A percentile compares a stretch with the other conserved stretches of the same genome.
Conservation (phyloP, 1,140 invertebrate genomes). For the Pararge aegeria region DNA sequence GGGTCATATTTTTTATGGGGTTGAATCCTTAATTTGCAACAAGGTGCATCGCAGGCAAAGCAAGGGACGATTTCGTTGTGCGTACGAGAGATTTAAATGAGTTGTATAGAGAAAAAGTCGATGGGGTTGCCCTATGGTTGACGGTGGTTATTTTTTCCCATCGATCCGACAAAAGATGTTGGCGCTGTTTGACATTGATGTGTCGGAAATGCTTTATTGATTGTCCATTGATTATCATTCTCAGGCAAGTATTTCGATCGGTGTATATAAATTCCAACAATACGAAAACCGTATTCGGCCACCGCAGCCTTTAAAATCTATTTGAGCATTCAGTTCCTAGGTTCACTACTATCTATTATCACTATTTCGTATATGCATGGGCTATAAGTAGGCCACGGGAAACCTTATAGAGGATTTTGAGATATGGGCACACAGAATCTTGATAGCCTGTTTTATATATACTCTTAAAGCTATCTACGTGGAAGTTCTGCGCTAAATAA, state of each 20-base stretch:
- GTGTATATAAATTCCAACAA: no score
- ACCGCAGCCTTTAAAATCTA: no score
- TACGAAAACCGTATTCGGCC: no score
- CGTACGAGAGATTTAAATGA: conserved; percentile 64
- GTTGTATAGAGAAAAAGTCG: conserved; percentile 65
- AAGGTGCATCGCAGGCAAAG: conserved; percentile 69
- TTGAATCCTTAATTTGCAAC: conserved; percentile 78
- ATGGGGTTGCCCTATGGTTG: conserved; percentile 43
- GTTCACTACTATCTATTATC: no score
- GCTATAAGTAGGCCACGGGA: no score
- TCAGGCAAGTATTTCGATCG: conserved; percentile 13
- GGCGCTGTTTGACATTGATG: conserved; percentile 61
- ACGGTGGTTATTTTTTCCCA: conserved; percentile 61
- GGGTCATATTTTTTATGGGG: conserved; percentile 68
- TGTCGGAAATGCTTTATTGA: conserved; percentile 51
- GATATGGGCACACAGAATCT: no score
- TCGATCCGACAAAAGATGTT: conserved; percentile 57
- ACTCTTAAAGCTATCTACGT: no score
- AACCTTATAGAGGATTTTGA: no score
- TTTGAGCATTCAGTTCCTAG: no score
- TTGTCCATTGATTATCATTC: conserved; percentile 24
- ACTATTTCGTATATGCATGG: no score
- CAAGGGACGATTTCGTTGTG: conserved; percentile 38
- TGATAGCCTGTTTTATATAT: no score
- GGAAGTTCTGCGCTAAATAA: no score